Percentiles rank a stretch among this genome's conserved stretches.
These are phyloP conservation scores for Alcedo quadribrachys DNA, from an alignment of 2,797 vertebrate genomes.

Conservation along the genomic window DNA sequence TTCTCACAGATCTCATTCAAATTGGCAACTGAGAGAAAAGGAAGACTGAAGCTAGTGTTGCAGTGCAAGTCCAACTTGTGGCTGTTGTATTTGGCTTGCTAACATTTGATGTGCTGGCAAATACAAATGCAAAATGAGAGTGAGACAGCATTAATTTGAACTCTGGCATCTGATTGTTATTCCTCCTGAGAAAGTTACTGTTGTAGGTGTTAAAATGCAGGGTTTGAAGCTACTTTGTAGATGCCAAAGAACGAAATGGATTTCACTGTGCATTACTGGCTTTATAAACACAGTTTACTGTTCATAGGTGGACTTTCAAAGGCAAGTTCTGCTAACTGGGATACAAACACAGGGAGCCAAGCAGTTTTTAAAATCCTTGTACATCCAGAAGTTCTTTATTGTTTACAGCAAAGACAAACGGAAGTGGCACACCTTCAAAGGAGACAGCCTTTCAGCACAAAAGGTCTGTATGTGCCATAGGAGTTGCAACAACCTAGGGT, in stretches of 20 bases:
- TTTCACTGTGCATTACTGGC: neutral
- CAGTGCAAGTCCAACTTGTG: neutral
- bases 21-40: neutral
- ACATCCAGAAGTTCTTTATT: constrained; percentile 81
- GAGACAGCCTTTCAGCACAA: constrained; percentile 78
- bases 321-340: constrained; percentile 89
- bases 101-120: neutral
- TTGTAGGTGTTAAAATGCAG: neutral
- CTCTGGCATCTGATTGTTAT: neutral
- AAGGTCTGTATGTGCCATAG: constrained; percentile 75
- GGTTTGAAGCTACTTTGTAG: neutral
- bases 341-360: constrained; percentile 93
- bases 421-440: constrained; percentile 89
- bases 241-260: neutral
- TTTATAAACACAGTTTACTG: neutral
- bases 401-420: constrained; percentile 89
- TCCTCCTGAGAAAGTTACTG: neutral
- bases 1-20: neutral
- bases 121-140: neutral
- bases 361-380: constrained; percentile 81
- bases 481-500: neutral
- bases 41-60: neutral
- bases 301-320: constrained; percentile 90
- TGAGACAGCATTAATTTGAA: neutral
- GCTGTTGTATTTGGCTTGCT: neutral